A percentile compares a stretch with the other conserved stretches of the same genome.
phyloP scores from a whole-genome alignment of 2,888 invertebrate species.

The Tigriopus californicus region DNA sequence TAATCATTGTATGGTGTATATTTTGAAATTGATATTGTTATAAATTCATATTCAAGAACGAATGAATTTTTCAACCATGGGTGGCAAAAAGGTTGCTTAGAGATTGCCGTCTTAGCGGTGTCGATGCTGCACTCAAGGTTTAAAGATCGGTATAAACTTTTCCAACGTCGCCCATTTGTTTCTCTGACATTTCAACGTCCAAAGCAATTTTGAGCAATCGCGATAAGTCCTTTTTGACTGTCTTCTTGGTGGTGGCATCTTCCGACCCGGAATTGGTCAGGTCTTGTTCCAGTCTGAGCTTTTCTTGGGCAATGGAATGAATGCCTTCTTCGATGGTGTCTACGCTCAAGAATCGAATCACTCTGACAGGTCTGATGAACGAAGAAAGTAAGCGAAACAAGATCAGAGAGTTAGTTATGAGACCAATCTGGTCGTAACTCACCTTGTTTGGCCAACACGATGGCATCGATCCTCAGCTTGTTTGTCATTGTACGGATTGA shows the following conservation, averaged over 20 bases:
- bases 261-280: conserved; percentile 31
- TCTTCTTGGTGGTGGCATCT: neutral
- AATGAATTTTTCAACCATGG: too few relatives aligned
- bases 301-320: conserved; percentile 68
- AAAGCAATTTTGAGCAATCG: conserved; percentile 2
- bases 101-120: too few relatives aligned
- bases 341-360: conserved; percentile 62
- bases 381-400: neutral
- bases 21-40: too few relatives aligned
- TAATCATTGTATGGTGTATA: too few relatives aligned
- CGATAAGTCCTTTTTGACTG: neutral
- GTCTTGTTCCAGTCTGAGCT: conserved; percentile 73
- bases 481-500: conserved; percentile 95
- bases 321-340: conserved; percentile 86
- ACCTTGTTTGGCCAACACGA: conserved; percentile 41
- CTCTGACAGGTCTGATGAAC: conserved; percentile 49
- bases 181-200: conserved; percentile 7
- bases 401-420: neutral
- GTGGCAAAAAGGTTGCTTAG: too few relatives aligned
- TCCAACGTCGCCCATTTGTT: conserved; percentile 2
- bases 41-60: too few relatives aligned
- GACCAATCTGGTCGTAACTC: conserved; percentile 15
- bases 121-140: neutral
- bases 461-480: conserved; percentile 68
- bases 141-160: conserved; percentile 4